These are phyloP conservation scores for Drosophila meridiana DNA, from an alignment of 2,888 invertebrate genomes.

Conservation along the genomic window DNA sequence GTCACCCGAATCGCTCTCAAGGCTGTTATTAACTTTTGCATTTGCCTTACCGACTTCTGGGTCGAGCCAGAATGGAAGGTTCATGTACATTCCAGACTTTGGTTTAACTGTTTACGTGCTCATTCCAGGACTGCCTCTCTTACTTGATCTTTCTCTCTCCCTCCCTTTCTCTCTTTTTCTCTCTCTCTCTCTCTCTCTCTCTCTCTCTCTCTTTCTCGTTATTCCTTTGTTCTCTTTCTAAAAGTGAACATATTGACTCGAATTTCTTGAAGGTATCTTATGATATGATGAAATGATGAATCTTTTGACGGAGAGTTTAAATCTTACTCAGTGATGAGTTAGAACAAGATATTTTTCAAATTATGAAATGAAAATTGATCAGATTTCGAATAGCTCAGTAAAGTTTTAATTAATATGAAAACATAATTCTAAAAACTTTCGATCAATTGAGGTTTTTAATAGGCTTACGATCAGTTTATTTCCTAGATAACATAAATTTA, in stretches of 20 bases:
- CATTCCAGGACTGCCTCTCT: not conserved
- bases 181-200: not conserved
- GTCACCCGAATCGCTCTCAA: constrained; percentile 10
- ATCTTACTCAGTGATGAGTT: not conserved
- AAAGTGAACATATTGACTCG: not conserved
- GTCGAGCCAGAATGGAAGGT: constrained; percentile 16
- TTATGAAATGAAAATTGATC: too few species aligned
- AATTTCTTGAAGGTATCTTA: not conserved
- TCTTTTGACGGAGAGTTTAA: not conserved
- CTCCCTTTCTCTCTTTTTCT: not conserved
- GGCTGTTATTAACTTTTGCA: constrained; percentile 73
- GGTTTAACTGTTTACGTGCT: not conserved
- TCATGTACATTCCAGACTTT: constrained; percentile 30
- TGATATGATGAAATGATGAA: not conserved
- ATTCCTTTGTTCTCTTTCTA: not conserved
- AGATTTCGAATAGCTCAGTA: too few species aligned
- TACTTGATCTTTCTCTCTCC: not conserved
- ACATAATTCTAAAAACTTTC: too few species aligned
- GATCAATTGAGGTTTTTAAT: too few species aligned
- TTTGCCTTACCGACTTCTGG: constrained; percentile 67
- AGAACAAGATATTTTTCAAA: too few species aligned
- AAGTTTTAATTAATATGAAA: too few species aligned
- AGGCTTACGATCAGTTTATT: too few species aligned
- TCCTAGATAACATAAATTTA: too few species aligned
- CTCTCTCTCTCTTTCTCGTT: not conserved